phyloP scores from a whole-genome alignment of 2,888 invertebrate genomes.

The Aspidapion aeneum region DNA sequence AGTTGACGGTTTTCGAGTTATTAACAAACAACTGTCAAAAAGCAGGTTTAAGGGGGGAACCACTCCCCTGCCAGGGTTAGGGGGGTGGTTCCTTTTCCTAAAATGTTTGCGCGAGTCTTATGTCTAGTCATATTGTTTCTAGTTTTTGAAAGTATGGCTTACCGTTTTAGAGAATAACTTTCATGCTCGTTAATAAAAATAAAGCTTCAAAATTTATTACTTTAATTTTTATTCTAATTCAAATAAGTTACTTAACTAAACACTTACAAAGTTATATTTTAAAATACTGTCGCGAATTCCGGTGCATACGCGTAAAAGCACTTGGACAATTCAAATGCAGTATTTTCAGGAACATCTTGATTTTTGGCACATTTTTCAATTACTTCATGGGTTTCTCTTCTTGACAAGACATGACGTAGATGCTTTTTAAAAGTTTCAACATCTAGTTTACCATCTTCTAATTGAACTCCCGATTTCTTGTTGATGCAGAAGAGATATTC shows the following conservation, averaged over 20 bases:
- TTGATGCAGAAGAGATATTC: slow-evolving; percentile 26
- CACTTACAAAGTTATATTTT: background rate
- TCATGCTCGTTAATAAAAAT: too few relatives aligned
- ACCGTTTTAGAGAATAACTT: too few relatives aligned
- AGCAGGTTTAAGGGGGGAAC: too few relatives aligned
- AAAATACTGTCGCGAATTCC: background rate
- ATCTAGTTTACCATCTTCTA: slow-evolving; percentile 28
- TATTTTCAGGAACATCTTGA: slow-evolving; percentile 25
- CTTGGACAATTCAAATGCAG: slow-evolving; percentile 23
- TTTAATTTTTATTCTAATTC: too few relatives aligned
- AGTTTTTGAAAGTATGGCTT: too few relatives aligned
- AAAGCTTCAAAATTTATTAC: too few relatives aligned
- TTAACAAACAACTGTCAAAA: too few relatives aligned
- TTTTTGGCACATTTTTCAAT: slow-evolving; percentile 21
- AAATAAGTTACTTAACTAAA: background rate
- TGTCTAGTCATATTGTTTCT: too few relatives aligned
- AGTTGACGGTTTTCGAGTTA: too few relatives aligned
- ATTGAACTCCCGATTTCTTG: slow-evolving; percentile 29
- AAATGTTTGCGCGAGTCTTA: too few relatives aligned
- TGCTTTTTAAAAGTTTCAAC: slow-evolving; percentile 30
- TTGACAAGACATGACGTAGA: slow-evolving; percentile 13
- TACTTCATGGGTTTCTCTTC: slow-evolving; percentile 15
- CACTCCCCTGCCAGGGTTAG: too few relatives aligned
- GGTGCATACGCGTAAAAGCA: slow-evolving; percentile 23
- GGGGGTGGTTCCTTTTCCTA: too few relatives aligned